Evolutionary conservation across 2,113 vertebrate genomes (phyloP).

Genomic region (Apteryx owenii): DNA sequence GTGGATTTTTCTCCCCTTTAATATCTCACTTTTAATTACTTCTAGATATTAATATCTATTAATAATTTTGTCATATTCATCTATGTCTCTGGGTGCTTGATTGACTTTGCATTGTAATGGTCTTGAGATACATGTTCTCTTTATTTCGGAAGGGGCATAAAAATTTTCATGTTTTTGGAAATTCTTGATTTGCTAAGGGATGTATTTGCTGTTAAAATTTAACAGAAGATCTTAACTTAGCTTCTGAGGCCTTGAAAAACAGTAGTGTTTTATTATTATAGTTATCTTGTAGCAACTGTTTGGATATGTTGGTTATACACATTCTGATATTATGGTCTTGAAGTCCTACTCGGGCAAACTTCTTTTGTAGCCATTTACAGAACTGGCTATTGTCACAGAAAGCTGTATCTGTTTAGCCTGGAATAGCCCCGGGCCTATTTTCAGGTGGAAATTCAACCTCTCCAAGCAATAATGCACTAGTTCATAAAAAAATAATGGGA

Average conservation of each 20-base stretch:
- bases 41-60: slow-evolving; percentile 32
- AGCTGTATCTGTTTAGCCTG: neutral
- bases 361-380: neutral
- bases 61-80: neutral
- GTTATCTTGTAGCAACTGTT: neutral
- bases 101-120: neutral
- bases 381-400: neutral
- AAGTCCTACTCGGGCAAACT: neutral
- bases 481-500: neutral
- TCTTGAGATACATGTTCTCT: neutral
- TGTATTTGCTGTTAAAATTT: neutral
- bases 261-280: neutral
- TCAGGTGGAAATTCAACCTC: neutral
- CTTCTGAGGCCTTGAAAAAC: neutral
- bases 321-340: neutral
- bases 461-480: neutral
- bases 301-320: neutral
- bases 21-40: slow-evolving; percentile 57
- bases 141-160: neutral
- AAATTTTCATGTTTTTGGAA: neutral
- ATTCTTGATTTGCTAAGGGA: neutral
- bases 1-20: slow-evolving; percentile 11
- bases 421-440: neutral
- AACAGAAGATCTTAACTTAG: neutral
- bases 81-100: neutral